Conservation (phyloP, 2,888 invertebrate species). For the Drosophila infuscata region DNA sequence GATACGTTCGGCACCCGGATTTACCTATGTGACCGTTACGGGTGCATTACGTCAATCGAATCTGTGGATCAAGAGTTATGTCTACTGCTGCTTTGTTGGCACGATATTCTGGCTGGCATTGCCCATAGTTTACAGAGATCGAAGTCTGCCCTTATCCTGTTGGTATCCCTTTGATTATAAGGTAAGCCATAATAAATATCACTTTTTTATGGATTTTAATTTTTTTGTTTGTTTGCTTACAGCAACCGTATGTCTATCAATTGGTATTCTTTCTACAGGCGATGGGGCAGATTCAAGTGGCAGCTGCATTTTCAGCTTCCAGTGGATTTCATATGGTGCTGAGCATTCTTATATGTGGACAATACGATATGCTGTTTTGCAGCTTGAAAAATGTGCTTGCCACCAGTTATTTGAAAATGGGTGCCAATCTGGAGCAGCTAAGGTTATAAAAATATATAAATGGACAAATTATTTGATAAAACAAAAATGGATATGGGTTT, state of each 20-base stretch:
- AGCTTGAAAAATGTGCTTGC: slow-evolving; percentile 81
- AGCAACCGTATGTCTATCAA: slow-evolving; percentile 76
- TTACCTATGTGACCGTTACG: slow-evolving; percentile 76
- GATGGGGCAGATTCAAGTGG: slow-evolving; percentile 82
- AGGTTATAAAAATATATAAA: slow-evolving; percentile 40
- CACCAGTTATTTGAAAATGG: slow-evolving; percentile 68
- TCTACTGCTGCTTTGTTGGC: slow-evolving; percentile 58
- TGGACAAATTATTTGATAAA: neutral
- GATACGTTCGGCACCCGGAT: slow-evolving; percentile 72
- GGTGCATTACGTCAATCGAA: slow-evolving; percentile 55
- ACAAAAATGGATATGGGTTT: neutral
- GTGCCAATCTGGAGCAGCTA: slow-evolving; percentile 47
- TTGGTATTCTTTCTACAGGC: slow-evolving; percentile 78
- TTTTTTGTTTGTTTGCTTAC: no score
- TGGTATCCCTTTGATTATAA: slow-evolving; percentile 83
- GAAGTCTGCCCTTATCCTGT: slow-evolving; percentile 76
- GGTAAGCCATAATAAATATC: slow-evolving; percentile 34
- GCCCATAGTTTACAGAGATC: slow-evolving; percentile 71
- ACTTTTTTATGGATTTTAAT: neutral
- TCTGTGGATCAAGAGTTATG: slow-evolving; percentile 66
- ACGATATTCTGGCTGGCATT: slow-evolving; percentile 52
- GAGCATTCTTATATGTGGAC: slow-evolving; percentile 77
- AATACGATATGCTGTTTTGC: slow-evolving; percentile 80
- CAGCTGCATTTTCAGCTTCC: slow-evolving; percentile 73
- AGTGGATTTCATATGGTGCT: slow-evolving; percentile 82